These are phyloP conservation scores for Chorisops tibialis DNA, from an alignment of 2,888 invertebrate genomes.

Conservation along the genomic window DNA sequence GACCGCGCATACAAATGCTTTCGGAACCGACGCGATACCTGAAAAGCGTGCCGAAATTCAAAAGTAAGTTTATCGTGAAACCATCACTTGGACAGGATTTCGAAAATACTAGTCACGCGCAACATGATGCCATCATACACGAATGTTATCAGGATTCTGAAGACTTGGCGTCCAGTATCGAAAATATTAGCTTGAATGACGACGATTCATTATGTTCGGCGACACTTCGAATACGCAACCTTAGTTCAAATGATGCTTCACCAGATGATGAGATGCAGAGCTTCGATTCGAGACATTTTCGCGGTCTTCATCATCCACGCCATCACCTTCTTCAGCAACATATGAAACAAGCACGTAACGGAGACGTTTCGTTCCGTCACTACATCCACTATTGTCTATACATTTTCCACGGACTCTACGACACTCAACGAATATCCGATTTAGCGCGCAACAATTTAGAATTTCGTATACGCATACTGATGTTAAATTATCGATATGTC, in stretches of 20 bases:
- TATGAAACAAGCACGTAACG: neutral
- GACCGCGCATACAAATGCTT: slow-evolving; percentile 47
- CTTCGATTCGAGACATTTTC: neutral
- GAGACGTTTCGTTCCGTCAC: slow-evolving; percentile 39
- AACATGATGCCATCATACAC: neutral
- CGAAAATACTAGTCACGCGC: slow-evolving; percentile 5
- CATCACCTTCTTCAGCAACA: neutral
- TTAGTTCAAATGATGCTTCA: slow-evolving; percentile 35
- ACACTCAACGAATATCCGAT: slow-evolving; percentile 47
- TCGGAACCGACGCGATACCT: slow-evolving; percentile 49
- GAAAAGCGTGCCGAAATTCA: slow-evolving; percentile 49
- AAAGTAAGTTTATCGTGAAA: slow-evolving; percentile 12
- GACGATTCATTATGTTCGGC: slow-evolving; percentile 42
- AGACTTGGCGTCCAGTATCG: slow-evolving; percentile 48
- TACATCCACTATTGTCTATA: slow-evolving; percentile 52
- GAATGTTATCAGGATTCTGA: slow-evolving; percentile 42
- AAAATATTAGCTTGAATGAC: slow-evolving; percentile 49
- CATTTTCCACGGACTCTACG: slow-evolving; percentile 51
- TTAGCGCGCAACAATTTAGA: slow-evolving; percentile 45
- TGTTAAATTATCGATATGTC: slow-evolving; percentile 51
- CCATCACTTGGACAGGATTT: slow-evolving; percentile 9
- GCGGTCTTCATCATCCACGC: neutral
- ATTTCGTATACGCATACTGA: slow-evolving; percentile 49
- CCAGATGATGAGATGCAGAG: slow-evolving; percentile 27
- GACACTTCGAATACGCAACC: slow-evolving; percentile 36